Percentiles rank a stretch among this genome's conserved stretches.
phyloP scores from a whole-genome alignment of 2,113 vertebrate genomes.

The Ageneiosus marmoratus region DNA sequence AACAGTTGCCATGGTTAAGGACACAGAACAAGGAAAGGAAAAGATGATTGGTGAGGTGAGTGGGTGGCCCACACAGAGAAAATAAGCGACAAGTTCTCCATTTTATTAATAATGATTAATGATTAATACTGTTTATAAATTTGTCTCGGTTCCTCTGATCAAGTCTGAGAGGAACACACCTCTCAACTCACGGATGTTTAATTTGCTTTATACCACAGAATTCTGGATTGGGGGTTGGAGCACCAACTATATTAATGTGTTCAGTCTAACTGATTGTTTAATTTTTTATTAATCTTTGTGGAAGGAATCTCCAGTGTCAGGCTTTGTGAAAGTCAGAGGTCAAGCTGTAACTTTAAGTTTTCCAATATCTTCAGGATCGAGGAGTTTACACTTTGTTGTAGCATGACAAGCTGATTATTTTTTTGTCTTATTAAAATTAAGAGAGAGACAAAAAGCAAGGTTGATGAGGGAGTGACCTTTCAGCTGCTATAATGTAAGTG shows the following conservation, averaged over 20 bases:
- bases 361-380: background rate
- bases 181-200: background rate
- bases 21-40: slow-evolving; percentile 35
- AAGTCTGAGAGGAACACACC: background rate
- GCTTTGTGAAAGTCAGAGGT: background rate
- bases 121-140: slow-evolving; percentile 10
- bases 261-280: background rate
- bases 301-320: background rate
- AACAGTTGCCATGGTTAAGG: slow-evolving; percentile 51
- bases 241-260: background rate
- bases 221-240: background rate
- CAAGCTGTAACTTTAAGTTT: background rate
- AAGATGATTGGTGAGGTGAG: slow-evolving; percentile 34
- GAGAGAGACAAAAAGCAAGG: slow-evolving; percentile 30
- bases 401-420: background rate
- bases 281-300: background rate
- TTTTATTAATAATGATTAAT: slow-evolving; percentile 11
- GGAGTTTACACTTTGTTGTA: background rate
- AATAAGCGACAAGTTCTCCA: background rate
- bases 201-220: background rate
- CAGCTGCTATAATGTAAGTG: background rate
- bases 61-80: slow-evolving; percentile 44
- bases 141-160: background rate
- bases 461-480: background rate
- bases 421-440: background rate